phyloP scores from a whole-genome alignment of 2,888 invertebrate species.

The Pseudococcus viburni region DNA sequence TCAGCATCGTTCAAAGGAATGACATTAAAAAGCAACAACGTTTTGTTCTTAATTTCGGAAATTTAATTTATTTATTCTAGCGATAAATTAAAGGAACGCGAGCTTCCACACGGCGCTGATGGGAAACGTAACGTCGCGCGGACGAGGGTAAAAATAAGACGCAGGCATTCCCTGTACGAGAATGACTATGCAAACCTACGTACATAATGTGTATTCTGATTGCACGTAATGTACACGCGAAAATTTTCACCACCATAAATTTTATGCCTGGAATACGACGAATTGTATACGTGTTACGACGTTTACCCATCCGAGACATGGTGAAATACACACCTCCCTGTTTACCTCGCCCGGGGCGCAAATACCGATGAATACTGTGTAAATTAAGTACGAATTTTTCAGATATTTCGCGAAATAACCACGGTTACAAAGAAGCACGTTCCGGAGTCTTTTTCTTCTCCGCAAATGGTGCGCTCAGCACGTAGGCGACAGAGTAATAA shows the following conservation, averaged over 20 bases:
- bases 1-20: constrained; percentile 39
- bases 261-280: constrained; percentile 28
- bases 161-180: not conserved
- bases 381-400: constrained; percentile 46
- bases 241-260: constrained; percentile 36
- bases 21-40: constrained; percentile 40
- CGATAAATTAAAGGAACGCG: constrained; percentile 41
- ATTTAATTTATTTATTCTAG: constrained; percentile 53
- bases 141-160: constrained; percentile 8
- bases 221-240: constrained; percentile 43
- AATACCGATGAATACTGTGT: constrained; percentile 50
- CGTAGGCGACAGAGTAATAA: not conserved
- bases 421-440: constrained; percentile 51
- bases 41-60: constrained; percentile 49
- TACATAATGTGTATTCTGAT: not conserved
- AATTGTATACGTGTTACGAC: not conserved
- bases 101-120: not conserved
- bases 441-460: not conserved
- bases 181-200: not conserved
- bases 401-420: constrained; percentile 46
- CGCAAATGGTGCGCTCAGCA: not conserved
- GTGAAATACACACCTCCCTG: not conserved
- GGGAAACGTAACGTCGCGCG: not conserved
- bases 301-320: not conserved
- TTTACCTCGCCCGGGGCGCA: not conserved